A percentile compares a stretch with the other conserved stretches of the same genome.
These are phyloP conservation scores for Lasioglossum marginatum DNA, from an alignment of 2,888 invertebrate genomes.

Conservation along the genomic window DNA sequence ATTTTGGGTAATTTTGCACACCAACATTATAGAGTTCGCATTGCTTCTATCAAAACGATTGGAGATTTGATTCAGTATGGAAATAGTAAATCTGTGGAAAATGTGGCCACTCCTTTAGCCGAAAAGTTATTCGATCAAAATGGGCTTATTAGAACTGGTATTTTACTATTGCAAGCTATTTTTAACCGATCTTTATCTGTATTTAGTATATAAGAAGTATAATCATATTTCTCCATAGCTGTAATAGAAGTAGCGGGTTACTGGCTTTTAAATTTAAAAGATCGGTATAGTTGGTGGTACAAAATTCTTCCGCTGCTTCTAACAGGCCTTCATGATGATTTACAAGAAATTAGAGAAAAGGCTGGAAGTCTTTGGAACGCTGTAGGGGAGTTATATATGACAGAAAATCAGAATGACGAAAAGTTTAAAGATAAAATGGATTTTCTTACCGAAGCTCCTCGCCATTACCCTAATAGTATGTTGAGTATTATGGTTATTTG, in stretches of 20 bases:
- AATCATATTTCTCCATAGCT: conserved; percentile 83
- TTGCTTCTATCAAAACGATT: conserved; percentile 90
- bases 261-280: conserved; percentile 91
- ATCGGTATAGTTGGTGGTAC: conserved; percentile 96
- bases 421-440: conserved; percentile 92
- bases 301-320: conserved; percentile 93
- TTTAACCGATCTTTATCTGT: neutral
- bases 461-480: conserved; percentile 89
- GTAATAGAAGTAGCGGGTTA: conserved; percentile 91
- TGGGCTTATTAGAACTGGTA: conserved; percentile 88
- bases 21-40: conserved; percentile 93
- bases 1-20: conserved; percentile 90
- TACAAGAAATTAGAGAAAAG: conserved; percentile 89
- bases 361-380: conserved; percentile 89
- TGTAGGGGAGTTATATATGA: conserved; percentile 91
- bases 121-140: conserved; percentile 95
- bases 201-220: neutral
- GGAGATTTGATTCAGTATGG: conserved; percentile 89
- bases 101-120: conserved; percentile 92
- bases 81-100: conserved; percentile 89
- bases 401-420: conserved; percentile 93
- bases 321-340: conserved; percentile 93
- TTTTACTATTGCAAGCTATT: conserved; percentile 31
- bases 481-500: neutral
- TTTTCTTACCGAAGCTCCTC: conserved; percentile 88